Evolutionary conservation across 2,797 vertebrate species (phyloP), one percentile per base, ranked within the genome.

Genomic region (Ctenochaetus hawaiiensis): DNA sequence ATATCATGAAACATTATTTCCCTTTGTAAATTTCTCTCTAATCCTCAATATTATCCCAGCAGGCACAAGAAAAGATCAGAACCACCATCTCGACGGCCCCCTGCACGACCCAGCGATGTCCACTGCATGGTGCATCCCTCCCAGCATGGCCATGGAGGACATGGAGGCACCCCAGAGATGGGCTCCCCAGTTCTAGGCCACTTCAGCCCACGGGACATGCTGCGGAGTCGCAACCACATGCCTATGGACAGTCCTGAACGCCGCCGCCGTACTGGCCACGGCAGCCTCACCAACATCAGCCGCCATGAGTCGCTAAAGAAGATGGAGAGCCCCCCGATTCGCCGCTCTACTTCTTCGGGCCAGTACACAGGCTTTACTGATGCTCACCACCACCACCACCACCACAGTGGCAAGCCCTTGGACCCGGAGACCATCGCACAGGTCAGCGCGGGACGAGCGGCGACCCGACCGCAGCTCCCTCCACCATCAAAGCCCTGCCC

Each of bases 361-460:
- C 98, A 99, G 77, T 99, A 99, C 90, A 94, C 96, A 0, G 95
- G 96, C 88, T 98, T 99, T 91, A 94, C 93, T 20, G 97, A 98
- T 58, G 18, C 59, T 54, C 97, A 96, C 83, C 97, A 85, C 61
- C 96, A 96, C 82, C 96, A 96, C 82, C 97, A 85, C 60, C 96
- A 96, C 80, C 96, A 96, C 81, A 94, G 97, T 1, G 88, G 91
- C 89, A 99, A 99, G 90, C 94, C 96, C 8, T 94, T 99, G 94
- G 98, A 99, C 72, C 97, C 98, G 44, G 98, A 99, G 93, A 97
- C 97, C 78, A 99, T 99, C 93, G 98, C 98, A 96, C 98, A 99
- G 98, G 98, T 99, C 91, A 95, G 94, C 92, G 92, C 83, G 86
- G 94, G 93, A 94, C 92, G 90, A 93, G 93, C 89, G 89, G 92